A percentile compares a stretch with the other conserved stretches of the same genome.
Evolutionary conservation across 2,113 vertebrate genomes (phyloP).

Genomic region (Ciconia maguari): DNA sequence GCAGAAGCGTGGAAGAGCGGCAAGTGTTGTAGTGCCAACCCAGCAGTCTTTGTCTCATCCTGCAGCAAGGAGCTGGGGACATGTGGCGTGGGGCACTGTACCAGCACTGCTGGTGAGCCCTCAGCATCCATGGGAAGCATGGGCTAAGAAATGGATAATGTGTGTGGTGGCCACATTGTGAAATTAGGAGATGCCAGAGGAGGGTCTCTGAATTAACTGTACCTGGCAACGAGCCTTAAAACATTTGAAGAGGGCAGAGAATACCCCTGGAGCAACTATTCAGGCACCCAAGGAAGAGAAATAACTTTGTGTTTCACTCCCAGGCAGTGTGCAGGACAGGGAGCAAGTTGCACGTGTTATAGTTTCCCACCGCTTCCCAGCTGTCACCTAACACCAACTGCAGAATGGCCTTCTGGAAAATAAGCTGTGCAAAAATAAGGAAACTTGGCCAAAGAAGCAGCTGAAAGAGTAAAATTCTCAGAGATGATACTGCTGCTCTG

Average conservation of each 20-base stretch:
- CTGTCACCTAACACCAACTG: not conserved
- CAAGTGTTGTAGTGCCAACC: not conserved
- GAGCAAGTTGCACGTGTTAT: not conserved
- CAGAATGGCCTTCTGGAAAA: not conserved
- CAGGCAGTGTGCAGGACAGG: fast-evolving
- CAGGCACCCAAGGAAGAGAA: not conserved
- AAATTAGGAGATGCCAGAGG: not conserved
- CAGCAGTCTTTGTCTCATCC: not conserved
- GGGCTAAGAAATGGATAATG: not conserved
- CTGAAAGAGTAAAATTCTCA: not conserved
- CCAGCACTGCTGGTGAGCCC: fast-evolving
- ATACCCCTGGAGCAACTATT: not conserved
- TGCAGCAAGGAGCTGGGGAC: not conserved
- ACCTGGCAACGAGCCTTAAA: not conserved
- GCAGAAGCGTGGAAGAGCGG: fast-evolving
- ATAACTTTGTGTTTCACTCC: not conserved
- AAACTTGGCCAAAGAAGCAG: not conserved
- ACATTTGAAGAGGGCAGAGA: not conserved
- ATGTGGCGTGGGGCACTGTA: fast-evolving
- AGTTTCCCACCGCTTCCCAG: not conserved
- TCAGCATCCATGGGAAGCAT: not conserved
- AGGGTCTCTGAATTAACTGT: not conserved
- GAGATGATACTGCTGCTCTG: not conserved
- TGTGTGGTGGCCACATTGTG: not conserved
- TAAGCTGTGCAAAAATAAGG: not conserved